Percentiles rank a stretch among this genome's conserved stretches.
These are phyloP conservation scores for Oreonectes daqikongensis DNA, from an alignment of 2,797 vertebrate genomes.

Conservation along the genomic window DNA sequence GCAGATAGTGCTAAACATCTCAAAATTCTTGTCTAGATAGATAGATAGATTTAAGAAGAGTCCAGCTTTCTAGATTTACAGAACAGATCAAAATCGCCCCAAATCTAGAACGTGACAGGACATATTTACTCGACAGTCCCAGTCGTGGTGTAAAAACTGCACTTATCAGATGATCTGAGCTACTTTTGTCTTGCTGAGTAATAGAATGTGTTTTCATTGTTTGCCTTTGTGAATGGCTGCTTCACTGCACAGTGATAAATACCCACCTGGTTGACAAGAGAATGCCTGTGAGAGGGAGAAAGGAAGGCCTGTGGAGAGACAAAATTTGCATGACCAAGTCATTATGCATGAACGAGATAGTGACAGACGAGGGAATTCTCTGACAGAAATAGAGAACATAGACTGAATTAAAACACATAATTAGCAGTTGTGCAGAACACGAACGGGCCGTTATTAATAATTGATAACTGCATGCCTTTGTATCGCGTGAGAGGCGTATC, in stretches of 20 bases:
- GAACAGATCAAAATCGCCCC: not conserved
- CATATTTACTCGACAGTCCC: conserved; percentile 78
- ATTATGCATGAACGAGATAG: conserved; percentile 42
- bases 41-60: too few species aligned
- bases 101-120: conserved; percentile 63
- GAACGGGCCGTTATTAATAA: conserved; percentile 62
- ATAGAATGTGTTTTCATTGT: conserved; percentile 38
- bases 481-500: conserved; percentile 63
- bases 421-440: conserved; percentile 10
- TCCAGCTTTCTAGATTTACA: not conserved
- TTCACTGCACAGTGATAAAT: conserved; percentile 45
- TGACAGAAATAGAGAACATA: conserved; percentile 7
- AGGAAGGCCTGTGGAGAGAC: not conserved
- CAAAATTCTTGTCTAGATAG: not conserved
- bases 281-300: not conserved
- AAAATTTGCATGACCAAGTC: conserved; percentile 44
- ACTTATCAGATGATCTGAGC: conserved; percentile 48
- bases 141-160: conserved; percentile 60
- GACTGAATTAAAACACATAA: conserved; percentile 26
- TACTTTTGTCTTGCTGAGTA: conserved; percentile 36
- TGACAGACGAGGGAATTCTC: conserved; percentile 36
- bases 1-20: not conserved
- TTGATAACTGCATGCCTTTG: conserved; percentile 65
- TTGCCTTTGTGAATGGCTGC: conserved; percentile 32
- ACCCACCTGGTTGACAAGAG: conserved; percentile 56